A percentile compares a stretch with the other conserved stretches of the same genome.
These are phyloP conservation scores for Oegoconia quadripuncta DNA, from an alignment of 2,888 invertebrate genomes.

Conservation along the genomic window DNA sequence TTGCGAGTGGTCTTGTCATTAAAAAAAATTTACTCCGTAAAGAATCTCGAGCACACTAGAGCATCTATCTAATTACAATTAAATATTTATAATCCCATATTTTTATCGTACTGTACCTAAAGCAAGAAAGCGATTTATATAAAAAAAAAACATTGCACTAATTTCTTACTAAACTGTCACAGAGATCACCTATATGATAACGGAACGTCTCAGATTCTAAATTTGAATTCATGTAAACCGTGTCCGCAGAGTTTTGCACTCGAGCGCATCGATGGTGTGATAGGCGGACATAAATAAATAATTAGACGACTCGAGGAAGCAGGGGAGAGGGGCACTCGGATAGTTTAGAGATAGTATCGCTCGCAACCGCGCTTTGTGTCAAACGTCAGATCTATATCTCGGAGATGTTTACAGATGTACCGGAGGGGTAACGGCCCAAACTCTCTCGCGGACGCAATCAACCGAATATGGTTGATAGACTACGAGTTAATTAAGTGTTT, in stretches of 20 bases:
- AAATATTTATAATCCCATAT: no score
- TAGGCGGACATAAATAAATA: conserved; percentile 75
- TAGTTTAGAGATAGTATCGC: conserved; percentile 73
- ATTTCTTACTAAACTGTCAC: conserved; percentile 47
- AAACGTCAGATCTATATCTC: conserved; percentile 76
- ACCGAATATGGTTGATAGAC: conserved; percentile 60
- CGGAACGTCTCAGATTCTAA: conserved; percentile 53
- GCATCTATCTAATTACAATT: no score
- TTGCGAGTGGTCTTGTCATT: no score
- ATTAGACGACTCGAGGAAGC: conserved; percentile 71
- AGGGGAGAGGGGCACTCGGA: conserved; percentile 44
- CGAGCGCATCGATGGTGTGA: conserved; percentile 73
- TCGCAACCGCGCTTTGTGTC: conserved; percentile 77
- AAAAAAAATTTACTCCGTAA: no score
- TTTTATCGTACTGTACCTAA: no score
- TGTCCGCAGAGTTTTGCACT: conserved; percentile 59
- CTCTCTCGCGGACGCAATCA: conserved; percentile 62
- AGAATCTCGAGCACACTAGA: no score
- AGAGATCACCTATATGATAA: conserved; percentile 68
- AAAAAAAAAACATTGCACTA: conserved; percentile 34
- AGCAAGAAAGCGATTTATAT: no score
- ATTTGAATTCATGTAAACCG: conserved; percentile 65
- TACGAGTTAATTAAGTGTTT: conserved; percentile 63
- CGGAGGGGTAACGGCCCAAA: conserved; percentile 68
- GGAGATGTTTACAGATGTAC: conserved; percentile 77